phyloP scores from a whole-genome alignment of 2,113 vertebrate genomes.

The Cephalopholis sonnerati region DNA sequence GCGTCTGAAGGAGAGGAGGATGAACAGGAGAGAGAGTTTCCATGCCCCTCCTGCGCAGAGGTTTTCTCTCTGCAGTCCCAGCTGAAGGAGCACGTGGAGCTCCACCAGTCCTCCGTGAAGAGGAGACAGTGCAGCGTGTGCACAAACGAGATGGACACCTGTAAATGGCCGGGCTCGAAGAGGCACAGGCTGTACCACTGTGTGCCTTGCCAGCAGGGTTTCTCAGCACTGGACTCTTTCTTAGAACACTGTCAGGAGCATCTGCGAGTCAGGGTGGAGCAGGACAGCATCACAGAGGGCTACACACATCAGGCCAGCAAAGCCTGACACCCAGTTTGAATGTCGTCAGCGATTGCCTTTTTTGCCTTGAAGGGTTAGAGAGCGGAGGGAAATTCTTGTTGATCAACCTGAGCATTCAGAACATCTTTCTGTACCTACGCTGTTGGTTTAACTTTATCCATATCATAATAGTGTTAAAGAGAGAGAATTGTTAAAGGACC shows the following conservation, averaged over 20 bases:
- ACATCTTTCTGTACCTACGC: neutral
- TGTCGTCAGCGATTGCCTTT: conserved; percentile 8
- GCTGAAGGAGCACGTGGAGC: conserved; percentile 75
- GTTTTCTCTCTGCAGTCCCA: conserved; percentile 74
- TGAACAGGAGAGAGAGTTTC: conserved; percentile 71
- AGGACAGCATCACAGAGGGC: conserved; percentile 58
- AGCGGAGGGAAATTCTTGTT: neutral
- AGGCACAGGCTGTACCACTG: conserved; percentile 81
- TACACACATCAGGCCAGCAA: conserved; percentile 31
- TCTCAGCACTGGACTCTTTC: conserved; percentile 76
- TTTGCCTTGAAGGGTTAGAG: conserved; percentile 32
- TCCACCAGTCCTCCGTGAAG: conserved; percentile 70
- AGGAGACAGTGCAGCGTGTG: conserved; percentile 81
- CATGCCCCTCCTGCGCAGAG: conserved; percentile 81
- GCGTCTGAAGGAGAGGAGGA: conserved; percentile 39
- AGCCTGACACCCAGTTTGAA: conserved; percentile 47
- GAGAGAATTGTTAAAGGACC: neutral
- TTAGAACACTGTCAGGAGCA: conserved; percentile 84
- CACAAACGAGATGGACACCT: conserved; percentile 63
- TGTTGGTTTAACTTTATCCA: neutral
- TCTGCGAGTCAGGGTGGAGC: conserved; percentile 68
- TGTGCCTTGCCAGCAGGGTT: conserved; percentile 81
- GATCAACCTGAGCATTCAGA: conserved; percentile 7
- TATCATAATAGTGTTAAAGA: neutral
- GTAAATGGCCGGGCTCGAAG: conserved; percentile 50